These are phyloP conservation scores for Heliocidaris erythrogramma DNA, from an alignment of 35 echinoderm and acorn worm species.

Conservation along the genomic window DNA sequence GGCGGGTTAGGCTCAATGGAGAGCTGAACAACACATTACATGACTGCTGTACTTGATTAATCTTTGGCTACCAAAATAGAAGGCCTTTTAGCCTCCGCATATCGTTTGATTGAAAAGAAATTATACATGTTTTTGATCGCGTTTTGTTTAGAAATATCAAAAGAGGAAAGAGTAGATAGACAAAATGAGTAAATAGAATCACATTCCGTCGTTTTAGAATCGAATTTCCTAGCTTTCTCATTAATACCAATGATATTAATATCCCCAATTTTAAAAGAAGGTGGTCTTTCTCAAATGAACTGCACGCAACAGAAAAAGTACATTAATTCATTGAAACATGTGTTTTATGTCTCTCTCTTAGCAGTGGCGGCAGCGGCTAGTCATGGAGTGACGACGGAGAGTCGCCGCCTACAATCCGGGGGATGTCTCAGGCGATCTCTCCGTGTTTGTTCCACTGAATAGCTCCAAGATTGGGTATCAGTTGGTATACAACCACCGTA, in stretches of 20 bases:
- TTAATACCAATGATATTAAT: not conserved
- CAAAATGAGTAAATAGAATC: not conserved
- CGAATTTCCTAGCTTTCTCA: not conserved
- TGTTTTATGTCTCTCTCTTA: not conserved
- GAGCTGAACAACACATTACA: too few species aligned
- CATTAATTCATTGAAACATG: not conserved
- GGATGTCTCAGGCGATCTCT: conserved; percentile 12
- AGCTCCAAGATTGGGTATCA: not conserved
- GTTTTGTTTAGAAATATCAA: not conserved
- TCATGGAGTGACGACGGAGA: conserved; percentile 3
- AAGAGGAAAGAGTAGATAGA: not conserved
- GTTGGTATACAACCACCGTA: not conserved
- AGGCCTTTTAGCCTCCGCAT: too few species aligned
- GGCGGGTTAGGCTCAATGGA: too few species aligned
- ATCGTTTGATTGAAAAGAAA: too few species aligned
- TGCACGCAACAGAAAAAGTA: not conserved
- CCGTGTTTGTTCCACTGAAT: conserved; percentile 42
- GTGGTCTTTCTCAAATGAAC: not conserved
- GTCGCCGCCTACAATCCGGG: conserved; percentile 27
- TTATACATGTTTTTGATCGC: not conserved
- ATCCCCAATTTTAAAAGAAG: not conserved
- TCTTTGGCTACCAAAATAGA: too few species aligned
- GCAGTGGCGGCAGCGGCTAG: not conserved
- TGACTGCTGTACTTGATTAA: too few species aligned
- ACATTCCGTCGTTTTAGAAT: not conserved